A percentile compares a stretch with the other conserved stretches of the same genome.
Evolutionary conservation across 2,888 invertebrate genomes (phyloP).

Genomic region (Ditula angustiorana): DNA sequence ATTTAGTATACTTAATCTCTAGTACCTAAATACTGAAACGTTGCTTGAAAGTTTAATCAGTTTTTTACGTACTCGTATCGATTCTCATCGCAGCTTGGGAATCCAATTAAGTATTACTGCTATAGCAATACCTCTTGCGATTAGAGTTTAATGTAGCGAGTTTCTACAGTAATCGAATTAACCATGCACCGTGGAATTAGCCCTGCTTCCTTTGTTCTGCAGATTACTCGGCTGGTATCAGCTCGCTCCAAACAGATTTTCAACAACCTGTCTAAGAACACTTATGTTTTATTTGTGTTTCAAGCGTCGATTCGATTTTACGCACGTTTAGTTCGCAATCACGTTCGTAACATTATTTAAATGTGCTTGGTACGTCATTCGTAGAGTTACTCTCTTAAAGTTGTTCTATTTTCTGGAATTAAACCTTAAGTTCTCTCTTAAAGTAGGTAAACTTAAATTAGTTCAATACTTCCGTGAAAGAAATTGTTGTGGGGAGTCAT

Average conservation of each 20-base stretch:
- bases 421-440: too few relatives aligned
- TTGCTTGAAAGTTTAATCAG: background rate
- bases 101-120: constrained; percentile 15
- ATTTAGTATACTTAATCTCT: too few relatives aligned
- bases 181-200: constrained; percentile 52
- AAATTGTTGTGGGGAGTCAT: too few relatives aligned
- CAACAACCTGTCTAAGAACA: background rate
- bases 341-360: too few relatives aligned
- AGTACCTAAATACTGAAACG: too few relatives aligned
- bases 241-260: background rate
- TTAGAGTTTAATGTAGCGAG: constrained; percentile 42
- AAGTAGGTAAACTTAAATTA: too few relatives aligned
- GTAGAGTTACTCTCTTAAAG: too few relatives aligned
- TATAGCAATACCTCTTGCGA: background rate
- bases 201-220: constrained; percentile 52
- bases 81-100: background rate
- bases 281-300: background rate
- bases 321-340: too few relatives aligned
- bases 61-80: background rate
- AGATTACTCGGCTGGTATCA: constrained; percentile 1
- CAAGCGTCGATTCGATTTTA: background rate
- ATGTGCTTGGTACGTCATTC: too few relatives aligned
- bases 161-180: constrained; percentile 61
- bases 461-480: too few relatives aligned
- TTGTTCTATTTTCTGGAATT: too few relatives aligned